Percentiles rank a stretch among this genome's conserved stretches.
These are phyloP conservation scores for Dasysyrphus tricinctus DNA, from an alignment of 2,888 invertebrate species.

Conservation along the genomic window DNA sequence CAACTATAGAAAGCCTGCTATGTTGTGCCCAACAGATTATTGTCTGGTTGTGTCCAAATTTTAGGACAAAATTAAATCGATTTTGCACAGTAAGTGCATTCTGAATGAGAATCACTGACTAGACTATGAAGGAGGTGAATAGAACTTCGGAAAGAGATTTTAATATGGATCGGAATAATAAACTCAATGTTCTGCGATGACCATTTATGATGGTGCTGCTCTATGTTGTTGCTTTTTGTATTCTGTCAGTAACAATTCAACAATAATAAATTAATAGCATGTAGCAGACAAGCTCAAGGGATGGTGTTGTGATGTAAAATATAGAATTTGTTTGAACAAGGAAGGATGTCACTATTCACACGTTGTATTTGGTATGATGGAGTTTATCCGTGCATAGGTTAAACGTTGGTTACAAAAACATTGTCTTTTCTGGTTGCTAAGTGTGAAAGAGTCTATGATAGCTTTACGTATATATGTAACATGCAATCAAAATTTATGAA, in stretches of 20 bases:
- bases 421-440: too few species aligned
- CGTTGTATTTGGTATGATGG: background rate
- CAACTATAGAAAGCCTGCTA: constrained; percentile 2
- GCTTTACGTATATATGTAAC: too few species aligned
- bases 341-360: background rate
- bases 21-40: constrained; percentile 23
- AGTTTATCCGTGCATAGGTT: background rate
- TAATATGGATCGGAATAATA: constrained; percentile 21
- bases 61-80: constrained; percentile 53
- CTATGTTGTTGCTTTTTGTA: constrained; percentile 12
- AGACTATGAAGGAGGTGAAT: background rate
- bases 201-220: constrained; percentile 18
- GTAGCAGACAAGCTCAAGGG: background rate
- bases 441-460: too few species aligned
- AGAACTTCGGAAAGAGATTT: background rate
- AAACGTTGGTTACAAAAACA: too few species aligned
- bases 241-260: constrained; percentile 17
- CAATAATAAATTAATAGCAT: constrained; percentile 2
- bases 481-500: too few species aligned
- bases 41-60: constrained; percentile 45
- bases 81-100: constrained; percentile 36
- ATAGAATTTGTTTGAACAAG: background rate
- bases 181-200: constrained; percentile 7
- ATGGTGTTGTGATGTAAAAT: background rate
- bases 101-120: constrained; percentile 20